Conservation (phyloP, 2,888 invertebrate genomes). For the Callyntrura sp. region DNA sequence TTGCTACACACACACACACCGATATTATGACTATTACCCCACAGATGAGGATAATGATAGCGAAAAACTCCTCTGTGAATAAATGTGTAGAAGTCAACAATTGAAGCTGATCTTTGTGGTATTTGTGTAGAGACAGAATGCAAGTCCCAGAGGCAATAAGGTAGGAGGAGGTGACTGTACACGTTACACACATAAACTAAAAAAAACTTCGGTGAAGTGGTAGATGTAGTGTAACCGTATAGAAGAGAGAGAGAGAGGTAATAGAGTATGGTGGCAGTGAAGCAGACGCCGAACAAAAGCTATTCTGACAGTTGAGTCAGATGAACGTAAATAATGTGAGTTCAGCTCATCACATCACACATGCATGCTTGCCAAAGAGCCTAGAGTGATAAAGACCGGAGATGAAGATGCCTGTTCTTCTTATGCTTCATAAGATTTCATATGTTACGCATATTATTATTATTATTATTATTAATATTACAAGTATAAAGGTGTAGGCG, state of each 20-base stretch:
- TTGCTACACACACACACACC: neutral
- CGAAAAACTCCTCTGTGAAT: neutral
- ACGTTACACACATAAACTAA: conserved; percentile 9
- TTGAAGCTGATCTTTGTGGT: conserved; percentile 39
- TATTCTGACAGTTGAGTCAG: conserved; percentile 73
- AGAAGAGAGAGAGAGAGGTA: neutral
- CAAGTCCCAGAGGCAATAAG: conserved; percentile 46
- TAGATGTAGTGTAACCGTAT: neutral
- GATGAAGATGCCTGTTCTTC: conserved; percentile 61
- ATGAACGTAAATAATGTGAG: conserved; percentile 71
- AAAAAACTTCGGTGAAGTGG: conserved; percentile 6
- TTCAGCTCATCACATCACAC: conserved; percentile 69
- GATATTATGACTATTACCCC: neutral
- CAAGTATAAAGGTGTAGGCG: conserved; percentile 44
- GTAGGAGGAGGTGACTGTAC: neutral
- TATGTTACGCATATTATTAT: conserved; percentile 67
- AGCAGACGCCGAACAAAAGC: conserved; percentile 57
- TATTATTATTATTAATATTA: conserved; percentile 58
- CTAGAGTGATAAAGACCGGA: conserved; percentile 71
- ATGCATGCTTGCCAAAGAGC: conserved; percentile 40
- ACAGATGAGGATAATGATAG: conserved; percentile 3
- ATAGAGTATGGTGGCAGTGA: conserved; percentile 20
- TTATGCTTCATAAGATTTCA: conserved; percentile 70
- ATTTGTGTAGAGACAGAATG: conserved; percentile 8
- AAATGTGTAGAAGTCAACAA: neutral